These are phyloP conservation scores for Halictus ligatus DNA, from an alignment of 2,888 invertebrate genomes.

Conservation along the genomic window DNA sequence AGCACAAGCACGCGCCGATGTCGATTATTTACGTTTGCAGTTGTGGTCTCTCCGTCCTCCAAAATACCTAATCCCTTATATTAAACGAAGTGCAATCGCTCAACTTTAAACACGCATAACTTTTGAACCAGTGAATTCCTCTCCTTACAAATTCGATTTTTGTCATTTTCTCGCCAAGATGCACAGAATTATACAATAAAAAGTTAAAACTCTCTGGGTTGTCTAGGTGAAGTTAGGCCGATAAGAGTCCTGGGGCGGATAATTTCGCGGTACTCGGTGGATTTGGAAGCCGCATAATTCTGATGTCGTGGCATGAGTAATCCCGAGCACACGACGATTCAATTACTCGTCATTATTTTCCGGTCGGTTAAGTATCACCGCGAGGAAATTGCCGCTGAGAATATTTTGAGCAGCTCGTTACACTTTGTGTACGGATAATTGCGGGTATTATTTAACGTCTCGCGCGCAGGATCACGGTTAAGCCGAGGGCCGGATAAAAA, in stretches of 20 bases:
- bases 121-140: too few species aligned
- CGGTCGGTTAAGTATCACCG: conserved; percentile 8
- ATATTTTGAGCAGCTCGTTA: conserved; percentile 31
- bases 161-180: too few species aligned
- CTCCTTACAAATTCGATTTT: too few species aligned
- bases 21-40: too few species aligned
- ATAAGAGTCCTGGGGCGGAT: not conserved
- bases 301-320: not conserved
- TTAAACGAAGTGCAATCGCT: too few species aligned
- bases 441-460: conserved; percentile 44
- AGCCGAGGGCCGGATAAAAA: conserved; percentile 41
- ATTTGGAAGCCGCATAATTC: not conserved
- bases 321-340: not conserved
- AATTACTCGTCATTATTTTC: conserved; percentile 6
- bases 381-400: not conserved
- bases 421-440: conserved; percentile 43
- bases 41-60: too few species aligned
- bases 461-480: conserved; percentile 29
- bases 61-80: too few species aligned
- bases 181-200: too few species aligned
- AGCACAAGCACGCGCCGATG: too few species aligned
- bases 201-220: too few species aligned
- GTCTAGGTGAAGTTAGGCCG: too few species aligned
- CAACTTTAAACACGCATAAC: too few species aligned
- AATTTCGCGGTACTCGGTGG: not conserved